Evolutionary conservation across 2,888 invertebrate genomes (phyloP).

Genomic region (Ferrisia virgata): DNA sequence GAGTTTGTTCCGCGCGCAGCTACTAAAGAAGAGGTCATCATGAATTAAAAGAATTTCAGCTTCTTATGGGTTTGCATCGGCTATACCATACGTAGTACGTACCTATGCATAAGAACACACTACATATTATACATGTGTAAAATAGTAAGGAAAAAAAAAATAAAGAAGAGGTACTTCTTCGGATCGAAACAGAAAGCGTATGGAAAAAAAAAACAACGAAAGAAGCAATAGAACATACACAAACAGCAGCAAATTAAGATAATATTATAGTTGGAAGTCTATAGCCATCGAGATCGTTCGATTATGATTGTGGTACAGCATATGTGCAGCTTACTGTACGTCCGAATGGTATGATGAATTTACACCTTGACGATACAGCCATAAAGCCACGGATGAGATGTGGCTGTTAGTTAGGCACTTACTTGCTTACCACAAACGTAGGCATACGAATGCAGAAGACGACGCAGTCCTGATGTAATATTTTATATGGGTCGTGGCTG

Average conservation of each 20-base stretch:
- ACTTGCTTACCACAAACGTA: too few relatives aligned
- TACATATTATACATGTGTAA: neutral
- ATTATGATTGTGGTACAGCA: too few relatives aligned
- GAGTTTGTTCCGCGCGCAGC: slow-evolving; percentile 31
- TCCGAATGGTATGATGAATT: slow-evolving; percentile 20
- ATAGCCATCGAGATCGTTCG: neutral
- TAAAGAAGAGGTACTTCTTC: too few relatives aligned
- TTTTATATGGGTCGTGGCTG: slow-evolving; percentile 30
- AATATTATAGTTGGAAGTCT: neutral
- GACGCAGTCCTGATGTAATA: slow-evolving; percentile 4
- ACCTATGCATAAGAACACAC: too few relatives aligned
- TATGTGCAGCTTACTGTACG: too few relatives aligned
- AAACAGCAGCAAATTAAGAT: slow-evolving; percentile 14
- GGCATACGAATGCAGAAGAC: too few relatives aligned
- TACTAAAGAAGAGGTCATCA: slow-evolving; percentile 31
- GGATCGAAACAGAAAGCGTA: neutral
- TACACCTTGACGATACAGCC: neutral
- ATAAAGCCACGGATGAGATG: too few relatives aligned
- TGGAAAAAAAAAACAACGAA: too few relatives aligned
- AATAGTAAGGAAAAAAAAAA: neutral
- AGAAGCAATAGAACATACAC: neutral
- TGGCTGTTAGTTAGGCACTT: too few relatives aligned
- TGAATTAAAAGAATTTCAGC: slow-evolving; percentile 30
- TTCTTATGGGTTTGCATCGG: neutral
- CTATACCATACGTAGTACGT: neutral